phyloP scores from a whole-genome alignment of 2,113 vertebrate genomes.

The Ahaetulla prasina region DNA sequence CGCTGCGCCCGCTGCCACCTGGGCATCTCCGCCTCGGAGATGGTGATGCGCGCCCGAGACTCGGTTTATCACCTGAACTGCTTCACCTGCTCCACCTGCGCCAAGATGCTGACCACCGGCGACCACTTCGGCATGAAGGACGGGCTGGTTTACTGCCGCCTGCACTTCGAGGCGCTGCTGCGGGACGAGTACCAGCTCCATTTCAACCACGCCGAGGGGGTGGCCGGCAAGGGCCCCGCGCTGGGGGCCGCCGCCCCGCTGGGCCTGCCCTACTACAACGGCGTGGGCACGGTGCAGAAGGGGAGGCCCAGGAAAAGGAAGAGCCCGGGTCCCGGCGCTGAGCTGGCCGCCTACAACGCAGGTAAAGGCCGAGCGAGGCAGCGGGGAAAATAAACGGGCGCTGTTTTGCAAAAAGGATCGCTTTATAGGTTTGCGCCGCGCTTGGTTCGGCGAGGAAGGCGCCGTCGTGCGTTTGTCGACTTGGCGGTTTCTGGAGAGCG shows the following conservation, averaged over 20 bases:
- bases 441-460: background rate
- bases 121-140: constrained; percentile 99
- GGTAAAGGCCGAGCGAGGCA: constrained; percentile 71
- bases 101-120: constrained; percentile 97
- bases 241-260: constrained; percentile 80
- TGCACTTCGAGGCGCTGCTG: constrained; percentile 97
- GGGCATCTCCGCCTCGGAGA: constrained; percentile 98
- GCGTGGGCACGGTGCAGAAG: constrained; percentile 95
- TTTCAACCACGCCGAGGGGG: constrained; percentile 91
- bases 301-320: constrained; percentile 95
- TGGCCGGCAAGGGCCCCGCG: constrained; percentile 82
- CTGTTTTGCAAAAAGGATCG: background rate
- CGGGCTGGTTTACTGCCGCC: constrained; percentile 96
- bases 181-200: constrained; percentile 95
- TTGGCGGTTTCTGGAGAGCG: background rate
- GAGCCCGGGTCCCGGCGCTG: constrained; percentile 90
- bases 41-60: constrained; percentile 98
- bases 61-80: constrained; percentile 98
- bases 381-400: background rate
- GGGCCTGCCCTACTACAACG: constrained; percentile 97
- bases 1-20: constrained; percentile 96
- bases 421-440: background rate
- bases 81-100: constrained; percentile 97
- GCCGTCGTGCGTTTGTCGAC: background rate
- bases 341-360: constrained; percentile 95